Conservation (phyloP, 2,113 vertebrate species). For the Phaethon lepturus region DNA sequence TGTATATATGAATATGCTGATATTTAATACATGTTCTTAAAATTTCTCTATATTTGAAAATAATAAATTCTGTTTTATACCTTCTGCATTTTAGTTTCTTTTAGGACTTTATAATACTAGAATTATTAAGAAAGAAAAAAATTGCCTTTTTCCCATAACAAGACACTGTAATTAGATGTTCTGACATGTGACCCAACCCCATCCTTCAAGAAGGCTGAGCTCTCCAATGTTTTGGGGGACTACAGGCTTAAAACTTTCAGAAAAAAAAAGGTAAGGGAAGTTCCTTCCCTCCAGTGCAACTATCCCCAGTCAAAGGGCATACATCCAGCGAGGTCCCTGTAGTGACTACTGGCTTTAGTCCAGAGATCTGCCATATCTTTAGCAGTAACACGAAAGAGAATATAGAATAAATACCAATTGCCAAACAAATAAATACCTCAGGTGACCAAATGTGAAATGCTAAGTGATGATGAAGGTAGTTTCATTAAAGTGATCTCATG, state of each 20-base stretch:
- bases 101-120: background rate
- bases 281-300: background rate
- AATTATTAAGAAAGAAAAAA: background rate
- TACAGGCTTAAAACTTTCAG: background rate
- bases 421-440: background rate
- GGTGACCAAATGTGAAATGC: background rate
- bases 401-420: background rate
- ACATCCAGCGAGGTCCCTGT: background rate
- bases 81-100: background rate
- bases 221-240: background rate
- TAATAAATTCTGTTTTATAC: background rate
- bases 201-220: background rate
- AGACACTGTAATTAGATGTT: background rate
- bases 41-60: background rate
- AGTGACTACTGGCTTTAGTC: background rate
- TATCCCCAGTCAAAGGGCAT: background rate
- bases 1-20: background rate
- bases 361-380: background rate
- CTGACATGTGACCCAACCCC: background rate
- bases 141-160: background rate
- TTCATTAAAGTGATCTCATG: background rate
- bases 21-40: background rate
- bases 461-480: background rate
- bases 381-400: background rate
- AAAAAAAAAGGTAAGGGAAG: background rate